Percentiles rank a stretch among this genome's conserved stretches.
These are phyloP conservation scores for Stigmatopora argus DNA, from an alignment of 2,113 vertebrate species.

Conservation along the genomic window DNA sequence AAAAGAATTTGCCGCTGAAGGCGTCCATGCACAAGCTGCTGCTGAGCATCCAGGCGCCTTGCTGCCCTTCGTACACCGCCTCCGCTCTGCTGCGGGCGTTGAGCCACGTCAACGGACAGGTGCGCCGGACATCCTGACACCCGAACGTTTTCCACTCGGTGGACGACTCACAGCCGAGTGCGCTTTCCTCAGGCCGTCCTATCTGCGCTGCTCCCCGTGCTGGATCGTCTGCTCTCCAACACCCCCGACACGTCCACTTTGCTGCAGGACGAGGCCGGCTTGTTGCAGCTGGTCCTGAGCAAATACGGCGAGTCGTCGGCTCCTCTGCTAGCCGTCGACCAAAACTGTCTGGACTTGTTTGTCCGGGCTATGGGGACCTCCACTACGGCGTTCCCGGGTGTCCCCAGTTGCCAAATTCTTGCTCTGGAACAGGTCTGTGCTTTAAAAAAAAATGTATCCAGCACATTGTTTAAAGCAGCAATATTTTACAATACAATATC, in stretches of 20 bases:
- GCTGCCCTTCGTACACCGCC: conserved; percentile 79
- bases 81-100: conserved; percentile 74
- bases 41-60: conserved; percentile 53
- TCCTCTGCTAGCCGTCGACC: conserved; percentile 74
- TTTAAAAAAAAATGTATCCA: not conserved
- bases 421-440: conserved; percentile 82
- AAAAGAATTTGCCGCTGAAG: conserved; percentile 59
- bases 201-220: conserved; percentile 70
- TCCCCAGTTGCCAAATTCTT: conserved; percentile 75
- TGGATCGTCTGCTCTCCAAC: conserved; percentile 78
- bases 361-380: conserved; percentile 72
- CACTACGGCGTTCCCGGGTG: conserved; percentile 60
- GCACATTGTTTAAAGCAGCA: too few species aligned
- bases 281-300: conserved; percentile 75
- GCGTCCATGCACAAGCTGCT: conserved; percentile 74
- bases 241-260: conserved; percentile 59
- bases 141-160: not conserved
- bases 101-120: conserved; percentile 74
- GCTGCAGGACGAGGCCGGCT: conserved; percentile 75
- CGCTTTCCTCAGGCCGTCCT: conserved; percentile 71
- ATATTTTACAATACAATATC: too few species aligned
- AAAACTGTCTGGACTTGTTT: conserved; percentile 78
- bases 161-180: not conserved
- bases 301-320: conserved; percentile 82
- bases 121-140: conserved; percentile 14